Base-by-base conservation (phyloP, 1,140 invertebrate species). In the Lysiphlebus fabarum region DNA sequence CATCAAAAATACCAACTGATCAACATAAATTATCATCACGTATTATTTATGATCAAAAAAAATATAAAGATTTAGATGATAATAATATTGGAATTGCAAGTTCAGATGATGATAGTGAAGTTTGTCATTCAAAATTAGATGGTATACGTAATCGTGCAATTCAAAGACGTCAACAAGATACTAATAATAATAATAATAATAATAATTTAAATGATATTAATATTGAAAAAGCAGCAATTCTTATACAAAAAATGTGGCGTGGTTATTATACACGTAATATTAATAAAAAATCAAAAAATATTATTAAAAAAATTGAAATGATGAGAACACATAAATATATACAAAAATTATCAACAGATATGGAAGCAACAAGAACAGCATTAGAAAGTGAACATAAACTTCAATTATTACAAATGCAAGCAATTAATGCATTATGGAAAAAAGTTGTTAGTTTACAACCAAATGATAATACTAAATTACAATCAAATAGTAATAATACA, bases 391-490 rank as follows among this genome's bases (percentile, higher is more conserved):
- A 95, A 73, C 84, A 91, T 49, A 91, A 92, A 67, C 85, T 94
- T 44, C 89, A 93, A 67, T 84, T 91, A 63, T 73, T 95, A 44
- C 92, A 95, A 77, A 90, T 93, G 85, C 91, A 95, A 76, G 91
- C 91, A 5, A 93, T 94, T 60, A 91, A 90, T 70, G 89, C 90
- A 7, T 75, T 95, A 5, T 95, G 92, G 91, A 91, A 92, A 73
- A 93, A 94, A 78, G 90, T 95, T 11, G 88, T 87, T 11, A 84
- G 83, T 3, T 72, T 90, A 56, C 85, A 90, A 64, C 79, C 78
- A 37, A 80, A 68, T 12, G 55, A 56, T 49, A 67, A 73, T 33
- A 64, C 59, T 60, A 74, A 72, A 66, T 26, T 63, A 0, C 76
- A 78, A 3, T 71, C 80, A 10, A 83, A 83, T 60, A 26, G 4